These are phyloP conservation scores for Agapornis roseicollis DNA, from an alignment of 2,113 vertebrate species.

Conservation along the genomic window DNA sequence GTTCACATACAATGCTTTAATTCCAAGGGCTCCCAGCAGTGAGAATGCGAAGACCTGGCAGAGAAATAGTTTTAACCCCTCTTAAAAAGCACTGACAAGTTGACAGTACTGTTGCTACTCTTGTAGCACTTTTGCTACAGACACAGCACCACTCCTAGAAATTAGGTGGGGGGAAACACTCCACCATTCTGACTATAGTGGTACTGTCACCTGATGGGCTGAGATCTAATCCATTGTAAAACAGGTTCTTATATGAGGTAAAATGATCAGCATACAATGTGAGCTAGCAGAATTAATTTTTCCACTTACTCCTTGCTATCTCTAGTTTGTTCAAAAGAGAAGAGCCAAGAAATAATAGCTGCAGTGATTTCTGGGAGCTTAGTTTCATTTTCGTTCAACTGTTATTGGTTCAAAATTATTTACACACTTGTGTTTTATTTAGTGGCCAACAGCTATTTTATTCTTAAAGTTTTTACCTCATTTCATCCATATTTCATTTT, in stretches of 20 bases:
- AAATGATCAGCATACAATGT: background rate
- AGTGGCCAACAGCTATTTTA: conserved; percentile 34
- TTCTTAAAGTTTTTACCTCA: conserved; percentile 10
- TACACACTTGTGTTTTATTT: conserved; percentile 2
- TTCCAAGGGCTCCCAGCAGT: background rate
- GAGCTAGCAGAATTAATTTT: background rate
- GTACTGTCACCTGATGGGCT: background rate
- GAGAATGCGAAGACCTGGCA: background rate
- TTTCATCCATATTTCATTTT: conserved; percentile 23
- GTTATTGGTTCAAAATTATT: conserved; percentile 7
- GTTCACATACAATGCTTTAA: background rate
- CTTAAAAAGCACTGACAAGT: background rate
- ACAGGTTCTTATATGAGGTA: background rate
- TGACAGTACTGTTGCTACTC: background rate
- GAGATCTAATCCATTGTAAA: background rate
- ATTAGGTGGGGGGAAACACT: background rate
- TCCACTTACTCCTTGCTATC: background rate
- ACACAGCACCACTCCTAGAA: background rate
- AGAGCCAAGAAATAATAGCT: background rate
- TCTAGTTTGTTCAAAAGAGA: background rate
- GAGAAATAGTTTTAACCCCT: background rate
- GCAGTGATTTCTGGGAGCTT: background rate
- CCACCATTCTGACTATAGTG: background rate
- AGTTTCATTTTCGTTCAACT: background rate
- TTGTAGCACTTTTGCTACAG: background rate